These are phyloP conservation scores for Apteryx owenii DNA, from an alignment of 2,113 vertebrate genomes.

Conservation along the genomic window DNA sequence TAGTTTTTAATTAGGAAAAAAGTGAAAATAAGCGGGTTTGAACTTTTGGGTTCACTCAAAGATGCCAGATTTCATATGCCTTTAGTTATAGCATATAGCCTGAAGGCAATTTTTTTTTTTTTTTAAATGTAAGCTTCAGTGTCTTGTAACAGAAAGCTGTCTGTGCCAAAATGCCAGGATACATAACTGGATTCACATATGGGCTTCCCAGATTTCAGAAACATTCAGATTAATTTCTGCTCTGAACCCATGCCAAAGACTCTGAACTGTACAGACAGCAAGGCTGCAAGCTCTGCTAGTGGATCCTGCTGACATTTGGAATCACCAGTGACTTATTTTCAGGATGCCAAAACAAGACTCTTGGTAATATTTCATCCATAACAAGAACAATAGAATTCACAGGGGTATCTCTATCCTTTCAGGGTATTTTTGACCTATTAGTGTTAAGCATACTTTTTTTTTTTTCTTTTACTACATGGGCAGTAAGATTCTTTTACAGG, in stretches of 20 bases:
- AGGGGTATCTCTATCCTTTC: not conserved
- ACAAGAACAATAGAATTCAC: not conserved
- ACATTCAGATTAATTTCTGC: constrained; percentile 14
- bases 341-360: not conserved
- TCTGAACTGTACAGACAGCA: not conserved
- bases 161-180: not conserved
- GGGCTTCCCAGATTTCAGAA: not conserved
- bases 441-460: not conserved
- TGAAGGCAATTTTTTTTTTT: not conserved
- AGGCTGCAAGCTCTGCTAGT: not conserved
- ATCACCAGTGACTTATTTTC: not conserved
- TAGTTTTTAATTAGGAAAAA: not conserved
- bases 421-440: not conserved
- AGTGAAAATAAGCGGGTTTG: not conserved
- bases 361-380: not conserved
- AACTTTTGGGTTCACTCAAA: constrained; percentile 15
- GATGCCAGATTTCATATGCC: not conserved
- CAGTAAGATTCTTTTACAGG: not conserved
- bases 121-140: not conserved
- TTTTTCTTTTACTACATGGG: not conserved
- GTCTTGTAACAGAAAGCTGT: not conserved
- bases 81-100: not conserved
- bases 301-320: constrained; percentile 28
- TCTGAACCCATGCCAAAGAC: constrained; percentile 14
- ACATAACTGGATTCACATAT: not conserved